Conservation (phyloP, 2,888 invertebrate species). For the Zootermopsis nevadensis region DNA sequence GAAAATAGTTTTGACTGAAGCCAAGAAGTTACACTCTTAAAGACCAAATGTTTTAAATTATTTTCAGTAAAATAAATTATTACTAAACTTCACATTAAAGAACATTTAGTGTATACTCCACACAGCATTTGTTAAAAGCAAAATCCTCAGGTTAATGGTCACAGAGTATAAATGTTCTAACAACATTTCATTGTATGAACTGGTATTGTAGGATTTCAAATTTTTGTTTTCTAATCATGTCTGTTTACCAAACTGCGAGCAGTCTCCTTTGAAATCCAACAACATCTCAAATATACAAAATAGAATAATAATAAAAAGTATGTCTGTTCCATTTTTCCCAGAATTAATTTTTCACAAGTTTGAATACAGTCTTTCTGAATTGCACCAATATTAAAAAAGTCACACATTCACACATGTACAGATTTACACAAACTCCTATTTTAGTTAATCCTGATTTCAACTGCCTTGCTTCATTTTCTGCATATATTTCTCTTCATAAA, state of each 20-base stretch:
- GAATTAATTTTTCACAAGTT: slow-evolving; percentile 23
- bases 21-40: no score
- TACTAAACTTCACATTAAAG: no score
- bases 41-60: no score
- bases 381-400: slow-evolving; percentile 27
- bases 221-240: not conserved
- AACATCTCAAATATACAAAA: slow-evolving; percentile 12
- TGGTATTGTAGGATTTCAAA: not conserved
- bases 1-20: no score
- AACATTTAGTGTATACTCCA: no score
- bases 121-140: no score
- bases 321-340: slow-evolving; percentile 16
- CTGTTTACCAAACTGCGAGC: not conserved
- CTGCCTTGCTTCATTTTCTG: not conserved
- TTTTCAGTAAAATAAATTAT: no score
- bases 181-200: slow-evolving; percentile 18
- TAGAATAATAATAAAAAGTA: slow-evolving; percentile 8
- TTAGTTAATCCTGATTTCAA: slow-evolving; percentile 1
- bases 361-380: slow-evolving; percentile 39
- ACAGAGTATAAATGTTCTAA: not conserved
- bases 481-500: not conserved
- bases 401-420: slow-evolving; percentile 18
- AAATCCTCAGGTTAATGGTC: not conserved
- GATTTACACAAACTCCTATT: slow-evolving; percentile 10
- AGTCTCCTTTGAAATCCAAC: not conserved